Conservation (phyloP, 1,140 invertebrate genomes). For the Drosophila teissieri region DNA sequence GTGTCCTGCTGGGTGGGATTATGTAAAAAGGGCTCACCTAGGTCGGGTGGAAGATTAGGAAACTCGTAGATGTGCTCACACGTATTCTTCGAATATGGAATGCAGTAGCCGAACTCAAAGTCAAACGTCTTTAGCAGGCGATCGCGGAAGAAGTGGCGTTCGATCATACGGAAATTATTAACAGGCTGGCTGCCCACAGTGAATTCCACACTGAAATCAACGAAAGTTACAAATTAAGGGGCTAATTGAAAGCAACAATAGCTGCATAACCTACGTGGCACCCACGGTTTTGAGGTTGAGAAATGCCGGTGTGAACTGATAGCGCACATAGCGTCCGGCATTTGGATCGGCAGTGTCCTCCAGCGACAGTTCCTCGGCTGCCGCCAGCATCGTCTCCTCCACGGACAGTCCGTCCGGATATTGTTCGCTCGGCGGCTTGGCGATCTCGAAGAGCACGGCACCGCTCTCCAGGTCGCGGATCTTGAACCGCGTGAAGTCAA, state of each 20-base stretch:
- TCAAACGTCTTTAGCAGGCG: constrained; percentile 99
- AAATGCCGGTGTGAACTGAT: constrained; percentile 98
- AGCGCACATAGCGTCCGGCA: constrained; percentile 97
- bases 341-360: constrained; percentile 90
- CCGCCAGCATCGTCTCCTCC: constrained; percentile 87
- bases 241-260: neutral
- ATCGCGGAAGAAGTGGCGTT: constrained; percentile 98
- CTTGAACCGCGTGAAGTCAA: constrained; percentile 99
- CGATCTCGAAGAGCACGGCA: constrained; percentile 97
- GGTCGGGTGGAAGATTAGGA: constrained; percentile 92
- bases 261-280: constrained; percentile 89
- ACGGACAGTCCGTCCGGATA: constrained; percentile 86
- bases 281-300: constrained; percentile 98
- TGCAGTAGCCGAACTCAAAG: constrained; percentile 99
- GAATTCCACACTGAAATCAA: constrained; percentile 94
- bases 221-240: neutral
- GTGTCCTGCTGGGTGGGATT: constrained; percentile 6
- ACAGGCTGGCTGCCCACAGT: constrained; percentile 96
- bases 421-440: constrained; percentile 92
- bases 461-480: constrained; percentile 97
- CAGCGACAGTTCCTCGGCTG: constrained; percentile 86
- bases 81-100: constrained; percentile 98
- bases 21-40: constrained; percentile 88
- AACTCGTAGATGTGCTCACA: constrained; percentile 99
- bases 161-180: constrained; percentile 99